Evolutionary conservation across 2,797 vertebrate species (phyloP).

Genomic region (Kryptopterus vitreolus): DNA sequence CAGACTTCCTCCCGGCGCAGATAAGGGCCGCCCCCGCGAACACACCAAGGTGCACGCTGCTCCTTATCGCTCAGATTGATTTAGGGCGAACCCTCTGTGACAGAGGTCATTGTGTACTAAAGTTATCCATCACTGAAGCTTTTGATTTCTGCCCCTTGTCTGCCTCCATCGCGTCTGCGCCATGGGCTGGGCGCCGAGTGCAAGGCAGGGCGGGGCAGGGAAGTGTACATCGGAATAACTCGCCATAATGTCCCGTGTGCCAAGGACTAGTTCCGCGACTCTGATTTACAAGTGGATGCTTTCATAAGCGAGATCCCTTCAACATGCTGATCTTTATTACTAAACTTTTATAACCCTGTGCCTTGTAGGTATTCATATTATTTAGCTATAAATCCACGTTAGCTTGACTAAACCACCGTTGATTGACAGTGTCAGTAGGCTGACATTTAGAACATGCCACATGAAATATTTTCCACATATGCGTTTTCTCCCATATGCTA

Average conservation of each 20-base stretch:
- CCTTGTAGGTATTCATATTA: constrained; percentile 24
- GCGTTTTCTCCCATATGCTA: constrained; percentile 26
- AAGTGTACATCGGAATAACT: constrained; percentile 12
- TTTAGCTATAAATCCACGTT: constrained; percentile 12
- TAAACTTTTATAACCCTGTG: constrained; percentile 19
- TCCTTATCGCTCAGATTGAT: constrained; percentile 80
- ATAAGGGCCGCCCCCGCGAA: constrained; percentile 77
- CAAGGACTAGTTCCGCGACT: not conserved
- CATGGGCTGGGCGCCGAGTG: constrained; percentile 46
- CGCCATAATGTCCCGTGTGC: constrained; percentile 11
- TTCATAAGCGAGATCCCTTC: constrained; percentile 12
- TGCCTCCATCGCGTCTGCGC: constrained; percentile 75
- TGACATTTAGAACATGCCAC: constrained; percentile 19
- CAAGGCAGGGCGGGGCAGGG: constrained; percentile 44
- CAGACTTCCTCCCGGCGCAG: constrained; percentile 84
- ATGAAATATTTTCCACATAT: constrained; percentile 39
- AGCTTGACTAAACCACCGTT: constrained; percentile 1
- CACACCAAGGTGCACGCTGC: constrained; percentile 77
- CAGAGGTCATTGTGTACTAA: constrained; percentile 78
- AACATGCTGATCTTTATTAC: constrained; percentile 23
- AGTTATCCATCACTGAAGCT: constrained; percentile 73
- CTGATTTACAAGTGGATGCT: constrained; percentile 28
- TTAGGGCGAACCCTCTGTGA: constrained; percentile 74
- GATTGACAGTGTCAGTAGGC: constrained; percentile 18
- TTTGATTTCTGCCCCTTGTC: constrained; percentile 74